Evolutionary conservation across 2,797 vertebrate genomes (phyloP), one percentile per base, ranked within the genome.

Genomic region (Lophius americanus): DNA sequence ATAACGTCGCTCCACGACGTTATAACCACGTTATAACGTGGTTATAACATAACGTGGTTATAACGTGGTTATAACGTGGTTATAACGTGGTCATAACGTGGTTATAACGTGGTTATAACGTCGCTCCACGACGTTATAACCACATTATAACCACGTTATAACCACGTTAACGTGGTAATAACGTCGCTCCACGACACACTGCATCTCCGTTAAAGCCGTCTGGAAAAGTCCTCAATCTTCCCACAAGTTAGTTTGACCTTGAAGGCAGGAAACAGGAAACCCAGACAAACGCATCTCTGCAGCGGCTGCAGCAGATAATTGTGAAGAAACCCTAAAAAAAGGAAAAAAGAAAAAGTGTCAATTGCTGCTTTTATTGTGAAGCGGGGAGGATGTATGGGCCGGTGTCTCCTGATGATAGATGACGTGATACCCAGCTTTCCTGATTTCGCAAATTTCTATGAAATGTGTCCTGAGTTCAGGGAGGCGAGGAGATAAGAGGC

Each of bases 371-470:
- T 89, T 84, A 85, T 83, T 83, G 79, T 83, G 79, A 76, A 78
- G 72, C 52, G 3, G 53, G 64, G 70, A 82, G 71, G 84, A 89
- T 87, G 75, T 75, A 85, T 79, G 79, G 61, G 70, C 58, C 36
- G 11, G 43, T 23, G 73, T 55, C 53, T 14, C 44, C 2, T n/a
- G 0, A 59, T 90, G 88, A 91, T 86, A 47, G 84, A 91, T 90
- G 81, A 66, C 79, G 74, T 51, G 68, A 82, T 80, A 82, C 56
- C 2, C 66, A 0, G 64, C 79, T 85, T 87, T 86, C 84, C 88
- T 90, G 89, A 91, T 90, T 91, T 90, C 83, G 83, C 89, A 92
- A 90, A 92, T 92, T 88, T 89, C 82, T 89, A 84, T 91, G 86
- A 91, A 91, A 88, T 91, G 85, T 89, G 89, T 86, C 80, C 67